A percentile compares a stretch with the other conserved stretches of the same genome.
Evolutionary conservation across 1,140 invertebrate genomes (phyloP).

Genomic region (Rhopalosiphum padi): DNA sequence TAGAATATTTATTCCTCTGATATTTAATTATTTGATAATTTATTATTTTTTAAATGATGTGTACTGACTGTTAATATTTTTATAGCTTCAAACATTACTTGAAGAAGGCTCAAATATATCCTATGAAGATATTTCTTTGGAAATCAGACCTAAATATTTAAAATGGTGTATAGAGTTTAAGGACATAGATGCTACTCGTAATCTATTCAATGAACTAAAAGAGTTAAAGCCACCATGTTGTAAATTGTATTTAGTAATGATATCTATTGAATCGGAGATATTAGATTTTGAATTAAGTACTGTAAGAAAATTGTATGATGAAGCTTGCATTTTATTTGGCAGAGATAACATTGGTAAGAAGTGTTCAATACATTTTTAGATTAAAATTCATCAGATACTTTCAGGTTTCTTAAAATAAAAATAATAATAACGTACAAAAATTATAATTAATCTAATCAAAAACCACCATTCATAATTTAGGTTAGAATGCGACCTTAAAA

Average conservation of each 20-base stretch:
- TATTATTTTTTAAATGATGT: background rate
- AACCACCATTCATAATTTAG: too few relatives aligned
- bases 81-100: background rate
- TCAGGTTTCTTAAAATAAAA: background rate
- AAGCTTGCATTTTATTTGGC: background rate
- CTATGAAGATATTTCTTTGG: background rate
- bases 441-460: background rate
- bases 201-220: background rate
- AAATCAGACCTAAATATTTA: background rate
- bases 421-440: background rate
- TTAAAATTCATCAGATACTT: background rate
- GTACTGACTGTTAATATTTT: background rate
- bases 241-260: background rate
- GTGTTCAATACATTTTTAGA: background rate
- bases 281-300: background rate
- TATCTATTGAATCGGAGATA: background rate
- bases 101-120: background rate
- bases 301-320: background rate
- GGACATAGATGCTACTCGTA: background rate
- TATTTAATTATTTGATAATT: background rate
- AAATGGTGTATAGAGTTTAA: background rate
- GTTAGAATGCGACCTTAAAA: too few relatives aligned
- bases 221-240: background rate
- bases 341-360: background rate
- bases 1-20: background rate